These are phyloP conservation scores for Pantala flavescens DNA, from an alignment of 1,140 invertebrate genomes.

Conservation along the genomic window DNA sequence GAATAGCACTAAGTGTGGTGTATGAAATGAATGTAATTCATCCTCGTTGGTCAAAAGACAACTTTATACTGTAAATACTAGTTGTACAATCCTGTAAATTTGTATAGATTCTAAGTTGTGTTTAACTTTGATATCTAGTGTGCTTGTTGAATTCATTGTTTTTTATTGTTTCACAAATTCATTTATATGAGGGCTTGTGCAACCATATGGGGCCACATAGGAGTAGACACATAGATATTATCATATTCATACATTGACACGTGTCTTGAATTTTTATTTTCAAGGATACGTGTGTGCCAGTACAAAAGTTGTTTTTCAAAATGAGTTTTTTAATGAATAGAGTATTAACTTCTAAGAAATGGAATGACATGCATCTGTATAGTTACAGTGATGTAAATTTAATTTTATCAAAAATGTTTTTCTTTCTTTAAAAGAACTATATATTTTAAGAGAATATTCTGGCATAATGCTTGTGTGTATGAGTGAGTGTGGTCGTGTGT, in stretches of 20 bases:
- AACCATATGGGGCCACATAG: slow-evolving; percentile 1
- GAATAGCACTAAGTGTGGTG: neutral
- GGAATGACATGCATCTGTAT: neutral
- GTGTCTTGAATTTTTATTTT: slow-evolving; percentile 10
- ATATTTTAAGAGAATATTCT: slow-evolving; percentile 11
- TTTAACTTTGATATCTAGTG: slow-evolving; percentile 10
- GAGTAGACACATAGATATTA: neutral
- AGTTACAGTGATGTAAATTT: neutral
- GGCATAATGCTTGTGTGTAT: neutral
- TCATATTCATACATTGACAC: slow-evolving; percentile 3
- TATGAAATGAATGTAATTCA: neutral
- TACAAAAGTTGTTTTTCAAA: neutral
- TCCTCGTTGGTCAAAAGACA: slow-evolving; percentile 4
- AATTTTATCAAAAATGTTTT: neutral
- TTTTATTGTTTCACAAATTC: slow-evolving; percentile 5
- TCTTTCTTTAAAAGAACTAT: slow-evolving; percentile 1
- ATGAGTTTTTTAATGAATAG: slow-evolving; percentile 2
- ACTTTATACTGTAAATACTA: neutral
- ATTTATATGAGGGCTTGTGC: neutral
- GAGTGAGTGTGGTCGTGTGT: neutral
- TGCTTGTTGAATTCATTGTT: slow-evolving; percentile 7
- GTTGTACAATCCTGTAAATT: slow-evolving; percentile 7
- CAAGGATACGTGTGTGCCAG: neutral
- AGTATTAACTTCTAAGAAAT: neutral
- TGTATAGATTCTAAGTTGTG: neutral